Percentiles rank a stretch among this genome's conserved stretches.
Evolutionary conservation across 2,888 invertebrate genomes (phyloP).

Genomic region (Calliphora vomitoria): DNA sequence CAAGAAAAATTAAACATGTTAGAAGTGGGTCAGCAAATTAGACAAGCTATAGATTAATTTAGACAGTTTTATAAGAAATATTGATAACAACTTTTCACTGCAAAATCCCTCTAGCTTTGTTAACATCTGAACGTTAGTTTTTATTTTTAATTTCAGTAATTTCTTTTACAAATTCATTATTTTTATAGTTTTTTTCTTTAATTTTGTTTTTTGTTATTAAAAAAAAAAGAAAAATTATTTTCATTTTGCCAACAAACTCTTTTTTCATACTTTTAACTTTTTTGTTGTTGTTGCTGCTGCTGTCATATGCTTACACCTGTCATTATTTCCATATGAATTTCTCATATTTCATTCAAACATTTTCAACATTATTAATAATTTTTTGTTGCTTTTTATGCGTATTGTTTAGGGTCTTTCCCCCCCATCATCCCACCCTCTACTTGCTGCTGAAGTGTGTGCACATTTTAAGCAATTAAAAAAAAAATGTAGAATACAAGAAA

Average conservation of each 20-base stretch:
- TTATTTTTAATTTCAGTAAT: neutral
- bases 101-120: no score
- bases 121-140: no score
- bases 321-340: constrained; percentile 25
- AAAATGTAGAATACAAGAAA: constrained; percentile 38
- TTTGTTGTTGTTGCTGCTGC: neutral
- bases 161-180: neutral
- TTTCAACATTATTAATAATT: constrained; percentile 51
- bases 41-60: no score
- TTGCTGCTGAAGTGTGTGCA: neutral
- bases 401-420: neutral
- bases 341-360: constrained; percentile 49
- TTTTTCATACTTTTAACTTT: neutral
- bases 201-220: no score
- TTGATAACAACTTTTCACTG: no score
- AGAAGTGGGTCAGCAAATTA: neutral
- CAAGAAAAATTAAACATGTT: neutral
- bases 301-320: constrained; percentile 38
- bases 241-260: neutral
- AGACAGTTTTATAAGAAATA: no score
- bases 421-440: neutral
- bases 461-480: constrained; percentile 67
- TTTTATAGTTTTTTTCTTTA: no score
- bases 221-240: no score
- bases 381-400: neutral